phyloP scores from a whole-genome alignment of 2,797 vertebrate species.

The Zalophus californianus region DNA sequence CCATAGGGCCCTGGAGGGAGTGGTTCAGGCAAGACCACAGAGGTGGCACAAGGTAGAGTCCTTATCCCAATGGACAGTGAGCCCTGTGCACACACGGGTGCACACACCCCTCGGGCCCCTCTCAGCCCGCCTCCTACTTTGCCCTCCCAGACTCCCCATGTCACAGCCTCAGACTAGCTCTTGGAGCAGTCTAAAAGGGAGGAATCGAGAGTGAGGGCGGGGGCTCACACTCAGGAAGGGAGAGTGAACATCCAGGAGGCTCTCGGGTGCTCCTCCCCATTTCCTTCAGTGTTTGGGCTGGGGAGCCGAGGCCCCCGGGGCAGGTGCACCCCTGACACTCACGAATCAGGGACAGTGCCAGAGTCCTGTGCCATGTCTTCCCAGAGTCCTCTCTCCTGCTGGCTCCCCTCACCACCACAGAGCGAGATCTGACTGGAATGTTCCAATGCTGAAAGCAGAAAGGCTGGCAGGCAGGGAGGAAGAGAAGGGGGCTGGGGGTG shows the following conservation, averaged over 20 bases:
- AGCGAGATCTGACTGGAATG: neutral
- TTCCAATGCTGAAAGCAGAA: neutral
- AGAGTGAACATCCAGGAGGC: too few relatives aligned
- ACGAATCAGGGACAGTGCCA: neutral
- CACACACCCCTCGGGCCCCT: too few relatives aligned
- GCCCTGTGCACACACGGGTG: too few relatives aligned
- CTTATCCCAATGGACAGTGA: neutral
- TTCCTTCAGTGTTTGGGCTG: neutral
- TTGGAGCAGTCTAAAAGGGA: neutral
- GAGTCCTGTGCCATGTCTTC: neutral
- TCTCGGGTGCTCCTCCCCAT: neutral
- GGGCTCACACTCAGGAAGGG: neutral
- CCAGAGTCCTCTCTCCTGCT: neutral
- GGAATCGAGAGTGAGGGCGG: too few relatives aligned
- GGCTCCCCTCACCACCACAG: neutral
- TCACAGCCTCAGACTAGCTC: neutral
- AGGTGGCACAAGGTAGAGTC: neutral
- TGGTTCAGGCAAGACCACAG: neutral
- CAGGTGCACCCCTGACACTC: accelerated
- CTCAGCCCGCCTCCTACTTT: neutral
- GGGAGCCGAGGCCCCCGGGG: neutral
- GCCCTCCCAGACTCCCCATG: neutral
- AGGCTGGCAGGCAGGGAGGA: neutral
- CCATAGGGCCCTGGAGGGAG: neutral
- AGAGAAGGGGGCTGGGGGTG: neutral